These are phyloP conservation scores for Atopsyche davidsoni DNA, from an alignment of 1,140 invertebrate genomes.

Conservation along the genomic window DNA sequence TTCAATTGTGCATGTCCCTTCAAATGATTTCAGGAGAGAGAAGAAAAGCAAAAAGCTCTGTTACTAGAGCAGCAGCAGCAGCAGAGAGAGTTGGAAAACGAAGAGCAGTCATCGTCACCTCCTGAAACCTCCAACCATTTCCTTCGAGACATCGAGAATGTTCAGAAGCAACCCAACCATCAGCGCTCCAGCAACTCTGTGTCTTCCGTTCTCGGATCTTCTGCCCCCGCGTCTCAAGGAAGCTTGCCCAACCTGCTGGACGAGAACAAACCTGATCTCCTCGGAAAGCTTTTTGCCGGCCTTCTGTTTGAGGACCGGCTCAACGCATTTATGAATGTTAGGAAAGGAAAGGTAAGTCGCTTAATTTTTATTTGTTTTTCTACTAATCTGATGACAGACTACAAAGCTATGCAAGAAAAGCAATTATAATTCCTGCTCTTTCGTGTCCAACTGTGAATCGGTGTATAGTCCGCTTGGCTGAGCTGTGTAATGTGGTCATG, in stretches of 20 bases:
- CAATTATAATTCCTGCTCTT: no score
- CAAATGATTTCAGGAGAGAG: constrained; percentile 43
- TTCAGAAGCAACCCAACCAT: constrained; percentile 21
- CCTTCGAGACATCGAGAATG: constrained; percentile 43
- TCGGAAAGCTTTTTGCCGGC: constrained; percentile 56
- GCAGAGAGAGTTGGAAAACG: constrained; percentile 40
- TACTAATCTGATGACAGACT: no score
- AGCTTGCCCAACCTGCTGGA: constrained; percentile 43
- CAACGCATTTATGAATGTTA: constrained; percentile 59
- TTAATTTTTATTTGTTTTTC: no score
- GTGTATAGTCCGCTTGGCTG: no score
- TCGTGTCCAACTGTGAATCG: no score
- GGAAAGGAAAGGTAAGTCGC: constrained; percentile 65
- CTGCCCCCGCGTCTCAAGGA: background rate
- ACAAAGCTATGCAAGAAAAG: no score
- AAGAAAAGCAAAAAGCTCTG: constrained; percentile 51
- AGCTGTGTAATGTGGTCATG: constrained; percentile 7
- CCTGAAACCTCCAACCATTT: constrained; percentile 37
- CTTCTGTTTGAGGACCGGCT: constrained; percentile 61
- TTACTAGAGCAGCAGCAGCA: constrained; percentile 38
- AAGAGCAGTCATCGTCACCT: constrained; percentile 33
- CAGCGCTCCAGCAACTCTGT: constrained; percentile 24
- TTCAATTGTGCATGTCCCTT: constrained; percentile 1
- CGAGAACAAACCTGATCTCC: constrained; percentile 52
- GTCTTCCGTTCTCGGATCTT: background rate